phyloP scores from a whole-genome alignment of 2,797 vertebrate genomes.

The Epinephelus malabaricus region DNA sequence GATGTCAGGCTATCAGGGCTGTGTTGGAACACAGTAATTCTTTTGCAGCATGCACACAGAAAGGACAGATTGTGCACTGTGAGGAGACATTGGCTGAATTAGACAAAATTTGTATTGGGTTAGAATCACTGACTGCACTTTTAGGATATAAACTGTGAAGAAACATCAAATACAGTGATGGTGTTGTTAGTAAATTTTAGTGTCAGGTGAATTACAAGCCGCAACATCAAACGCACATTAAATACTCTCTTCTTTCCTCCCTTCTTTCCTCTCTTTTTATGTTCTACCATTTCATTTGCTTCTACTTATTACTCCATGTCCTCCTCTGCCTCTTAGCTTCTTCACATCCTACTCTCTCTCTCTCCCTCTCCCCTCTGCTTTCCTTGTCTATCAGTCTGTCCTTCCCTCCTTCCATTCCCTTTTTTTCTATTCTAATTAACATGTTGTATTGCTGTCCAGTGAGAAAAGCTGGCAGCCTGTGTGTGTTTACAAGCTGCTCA shows the following conservation, averaged over 20 bases:
- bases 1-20: too few relatives aligned
- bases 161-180: not conserved
- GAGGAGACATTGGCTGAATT: too few relatives aligned
- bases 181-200: not conserved
- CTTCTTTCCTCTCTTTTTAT: not conserved
- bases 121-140: too few relatives aligned
- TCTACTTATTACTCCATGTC: not conserved
- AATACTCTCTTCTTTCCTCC: not conserved
- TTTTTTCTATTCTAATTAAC: slow-evolving; percentile 64
- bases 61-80: too few relatives aligned
- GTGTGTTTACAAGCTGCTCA: slow-evolving; percentile 72
- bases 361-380: not conserved
- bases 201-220: slow-evolving; percentile 16
- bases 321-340: not conserved
- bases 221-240: not conserved
- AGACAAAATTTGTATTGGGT: too few relatives aligned
- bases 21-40: too few relatives aligned
- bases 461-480: slow-evolving; percentile 67
- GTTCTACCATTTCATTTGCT: not conserved
- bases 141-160: not conserved
- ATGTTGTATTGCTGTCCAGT: slow-evolving; percentile 66
- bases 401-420: not conserved
- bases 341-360: not conserved
- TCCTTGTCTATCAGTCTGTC: slow-evolving; percentile 4
- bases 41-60: too few relatives aligned